A percentile compares a stretch with the other conserved stretches of the same genome.
Conservation (phyloP, 2,113 vertebrate species). For the Malurus cyaneus region DNA sequence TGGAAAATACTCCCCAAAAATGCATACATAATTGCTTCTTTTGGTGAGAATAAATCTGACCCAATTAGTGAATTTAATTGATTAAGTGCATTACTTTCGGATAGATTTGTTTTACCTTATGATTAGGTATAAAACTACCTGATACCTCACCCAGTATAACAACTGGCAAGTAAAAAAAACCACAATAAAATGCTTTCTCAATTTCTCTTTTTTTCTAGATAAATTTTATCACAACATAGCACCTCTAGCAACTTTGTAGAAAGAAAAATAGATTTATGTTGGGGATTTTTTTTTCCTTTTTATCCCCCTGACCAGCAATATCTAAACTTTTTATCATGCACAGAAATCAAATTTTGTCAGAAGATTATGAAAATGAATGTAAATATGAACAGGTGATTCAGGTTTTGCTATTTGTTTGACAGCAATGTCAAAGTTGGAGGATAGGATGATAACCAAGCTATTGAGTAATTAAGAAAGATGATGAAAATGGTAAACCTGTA, state of each 20-base stretch:
- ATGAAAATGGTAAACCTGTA: neutral
- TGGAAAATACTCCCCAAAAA: neutral
- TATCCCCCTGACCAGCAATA: neutral
- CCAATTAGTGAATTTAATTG: neutral
- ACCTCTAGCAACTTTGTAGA: neutral
- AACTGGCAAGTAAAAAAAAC: neutral
- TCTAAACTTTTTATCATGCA: neutral
- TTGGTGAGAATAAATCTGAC: neutral
- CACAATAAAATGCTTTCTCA: neutral
- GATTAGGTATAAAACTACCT: neutral
- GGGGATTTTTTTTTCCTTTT: accelerated
- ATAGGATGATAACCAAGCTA: neutral
- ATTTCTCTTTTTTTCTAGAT: neutral
- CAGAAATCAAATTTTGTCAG: neutral
- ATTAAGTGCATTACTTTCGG: neutral
- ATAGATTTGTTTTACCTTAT: neutral
- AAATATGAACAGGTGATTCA: neutral
- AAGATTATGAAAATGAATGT: neutral
- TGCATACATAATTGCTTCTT: neutral
- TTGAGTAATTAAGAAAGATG: neutral
- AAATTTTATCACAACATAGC: neutral
- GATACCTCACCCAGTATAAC: neutral
- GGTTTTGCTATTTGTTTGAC: neutral
- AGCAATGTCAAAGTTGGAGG: neutral
- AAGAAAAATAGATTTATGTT: neutral